Evolutionary conservation across 1,140 invertebrate species (phyloP), one percentile per base, ranked within the genome.

Genomic region (Listronotus bonariensis): DNA sequence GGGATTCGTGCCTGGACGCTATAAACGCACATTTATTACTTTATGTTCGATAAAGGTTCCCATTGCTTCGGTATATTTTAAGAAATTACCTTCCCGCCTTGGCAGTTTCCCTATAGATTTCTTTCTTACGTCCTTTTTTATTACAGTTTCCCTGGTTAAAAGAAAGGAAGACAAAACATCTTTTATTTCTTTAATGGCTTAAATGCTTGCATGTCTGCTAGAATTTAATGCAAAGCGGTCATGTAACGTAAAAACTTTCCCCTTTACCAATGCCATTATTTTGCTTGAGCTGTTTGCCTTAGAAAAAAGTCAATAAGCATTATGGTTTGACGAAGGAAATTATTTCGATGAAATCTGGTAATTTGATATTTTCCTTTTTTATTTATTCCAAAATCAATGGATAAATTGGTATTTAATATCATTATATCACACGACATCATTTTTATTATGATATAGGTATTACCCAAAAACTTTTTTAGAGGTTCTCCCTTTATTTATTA

Each of bases 21-120:
- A 72, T 72, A 70, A 54, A 72, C 68, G 68, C 64, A 70, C 68
- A 68, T 72, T 72, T 72, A 70, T 70, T 72, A 70, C 68, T 68
- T 55, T 61, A 67, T 70, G 58, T 70, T 68, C 66, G 71, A 72
- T 72, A 72, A 72, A 67, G 57, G 56, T 61, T 12, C 68, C 70
- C 68, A 66, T 67, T 65, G 63, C 64, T 68, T 70, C 54, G 64
- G 67, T 72, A 67, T 72, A 72, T 72, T 72, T 72, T 72, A 70
- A 72, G 71, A 68, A 72, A 72, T 72, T 70, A 70, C 68, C 61
- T 45, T 51, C 11, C 46, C 34, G 56, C 41, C 49, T 59, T 54
- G 45, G 14, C 64, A 26, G 15, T 59, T 40, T 59, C 54, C 38
- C 49, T 54, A 41, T 48, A 32, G 45, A 45, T 52, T 45, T 45